Base-by-base conservation (phyloP, 1,140 invertebrate species). In the Scylla paramamosain region DNA sequence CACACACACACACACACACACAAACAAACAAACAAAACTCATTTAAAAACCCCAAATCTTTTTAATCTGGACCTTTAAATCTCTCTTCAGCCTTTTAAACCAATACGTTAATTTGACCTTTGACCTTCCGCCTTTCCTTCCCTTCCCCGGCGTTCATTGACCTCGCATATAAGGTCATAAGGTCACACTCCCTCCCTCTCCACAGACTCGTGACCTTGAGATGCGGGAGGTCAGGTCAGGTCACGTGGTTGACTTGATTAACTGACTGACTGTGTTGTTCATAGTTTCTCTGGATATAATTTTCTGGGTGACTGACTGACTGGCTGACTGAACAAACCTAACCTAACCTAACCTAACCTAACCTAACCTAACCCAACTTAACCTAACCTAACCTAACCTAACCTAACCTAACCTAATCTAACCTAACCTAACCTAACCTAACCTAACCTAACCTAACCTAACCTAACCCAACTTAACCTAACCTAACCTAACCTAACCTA, bases 1-100 rank as follows among this genome's bases (percentile, higher is more conserved):
- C 77, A 82, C 77, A 82, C 77, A 82, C 77, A 82, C 77, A 82
- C 77, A 82, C 77, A 82, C 77, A 82, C 77, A 82, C 77, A 82
- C 77, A 82, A 1, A 82, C 77, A 82, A 1, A 82, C 77, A 82
- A 1, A 82, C 77, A 77, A 77, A 12, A 77, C 67, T 14, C 67
- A 77, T n/a, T 14, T n/a, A 77, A 12, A 77, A 12, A 77, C 77
- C 1, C 77, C 1, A 2, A 82, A 20, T 25, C 77, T 25, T 28
- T 28, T 2, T 25, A 20, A 82, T 28, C 20, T 28, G 28, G 20
- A 82, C 77, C 20, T 28, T 25, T 28, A 82, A 20, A 82, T 28
- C 4, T 28, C 20, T 28, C 20, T 82, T 25, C 2, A 82, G 20
- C 20, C 77, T 25, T 28, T 25, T 28, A 82, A 20, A 20, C 4